Evolutionary conservation across 2,113 vertebrate species (phyloP).

Genomic region (Oryzias celebensis): DNA sequence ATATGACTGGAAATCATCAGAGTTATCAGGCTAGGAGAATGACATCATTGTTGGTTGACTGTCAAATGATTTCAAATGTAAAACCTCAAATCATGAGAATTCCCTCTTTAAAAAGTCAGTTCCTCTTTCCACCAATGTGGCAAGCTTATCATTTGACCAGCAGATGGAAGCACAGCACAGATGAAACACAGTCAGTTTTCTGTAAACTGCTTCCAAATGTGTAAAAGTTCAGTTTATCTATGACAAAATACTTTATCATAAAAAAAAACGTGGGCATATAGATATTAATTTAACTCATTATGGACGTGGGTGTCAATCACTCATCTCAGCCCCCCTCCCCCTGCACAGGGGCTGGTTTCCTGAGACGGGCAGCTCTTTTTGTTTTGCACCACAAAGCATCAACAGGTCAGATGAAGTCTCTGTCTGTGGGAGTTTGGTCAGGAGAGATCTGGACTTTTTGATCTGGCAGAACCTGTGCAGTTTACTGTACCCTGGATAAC

Average conservation of each 20-base stretch:
- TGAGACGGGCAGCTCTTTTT: constrained; percentile 63
- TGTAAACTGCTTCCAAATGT: no score
- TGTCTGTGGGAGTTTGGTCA: constrained; percentile 39
- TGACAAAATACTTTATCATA: no score
- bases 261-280: no score
- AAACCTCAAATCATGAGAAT: no score
- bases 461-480: neutral
- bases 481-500: no score
- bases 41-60: no score
- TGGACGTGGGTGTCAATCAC: constrained; percentile 59
- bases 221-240: no score
- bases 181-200: neutral
- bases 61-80: no score
- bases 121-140: neutral
- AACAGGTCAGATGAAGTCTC: constrained; percentile 31
- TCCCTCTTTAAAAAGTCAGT: no score
- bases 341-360: constrained; percentile 52
- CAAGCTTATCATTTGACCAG: constrained; percentile 50
- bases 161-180: constrained; percentile 57
- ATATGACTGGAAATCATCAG: no score
- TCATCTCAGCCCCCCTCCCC: constrained; percentile 12
- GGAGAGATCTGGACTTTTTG: constrained; percentile 23
- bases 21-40: no score
- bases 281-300: constrained; percentile 49
- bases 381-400: constrained; percentile 54